These are phyloP conservation scores for Ceratotherium simum DNA, from an alignment of 2,113 vertebrate genomes.

Conservation along the genomic window DNA sequence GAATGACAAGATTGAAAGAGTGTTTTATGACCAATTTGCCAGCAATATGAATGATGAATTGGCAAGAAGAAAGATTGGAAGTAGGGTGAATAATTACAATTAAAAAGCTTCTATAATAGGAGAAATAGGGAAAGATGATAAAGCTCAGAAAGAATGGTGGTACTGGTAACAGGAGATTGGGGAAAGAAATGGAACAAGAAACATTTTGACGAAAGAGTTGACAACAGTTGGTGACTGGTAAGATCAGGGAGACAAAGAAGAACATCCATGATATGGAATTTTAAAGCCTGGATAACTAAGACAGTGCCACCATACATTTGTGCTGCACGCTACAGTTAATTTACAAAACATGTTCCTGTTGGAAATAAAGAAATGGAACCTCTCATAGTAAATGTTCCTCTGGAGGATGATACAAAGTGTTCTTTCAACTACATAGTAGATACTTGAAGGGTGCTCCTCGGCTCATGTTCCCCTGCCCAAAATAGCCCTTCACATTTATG, in stretches of 20 bases:
- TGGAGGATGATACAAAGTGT: background rate
- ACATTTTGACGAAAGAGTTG: conserved; percentile 43
- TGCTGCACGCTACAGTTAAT: background rate
- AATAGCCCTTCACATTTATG: background rate
- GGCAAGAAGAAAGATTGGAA: conserved; percentile 76
- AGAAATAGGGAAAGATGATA: conserved; percentile 39
- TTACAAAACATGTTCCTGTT: background rate
- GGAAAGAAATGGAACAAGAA: background rate
- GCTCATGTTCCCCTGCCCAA: background rate
- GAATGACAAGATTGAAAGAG: conserved; percentile 67
- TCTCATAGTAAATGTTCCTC: background rate
- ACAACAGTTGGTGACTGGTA: background rate
- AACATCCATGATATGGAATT: background rate
- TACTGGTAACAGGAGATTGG: background rate
- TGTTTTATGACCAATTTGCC: conserved; percentile 77
- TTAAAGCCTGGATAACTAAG: background rate
- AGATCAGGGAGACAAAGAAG: background rate
- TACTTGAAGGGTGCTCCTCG: background rate
- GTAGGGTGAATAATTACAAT: conserved; percentile 79
- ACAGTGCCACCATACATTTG: background rate
- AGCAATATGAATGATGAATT: conserved; percentile 81
- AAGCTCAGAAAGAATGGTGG: background rate
- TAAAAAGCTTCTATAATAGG: conserved; percentile 64
- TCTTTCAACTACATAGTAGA: background rate
- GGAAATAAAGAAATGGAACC: conserved; percentile 1